Percentiles rank a stretch among this genome's conserved stretches.
Evolutionary conservation across 2,113 vertebrate species (phyloP).

Genomic region (Pollimyrus isidori): DNA sequence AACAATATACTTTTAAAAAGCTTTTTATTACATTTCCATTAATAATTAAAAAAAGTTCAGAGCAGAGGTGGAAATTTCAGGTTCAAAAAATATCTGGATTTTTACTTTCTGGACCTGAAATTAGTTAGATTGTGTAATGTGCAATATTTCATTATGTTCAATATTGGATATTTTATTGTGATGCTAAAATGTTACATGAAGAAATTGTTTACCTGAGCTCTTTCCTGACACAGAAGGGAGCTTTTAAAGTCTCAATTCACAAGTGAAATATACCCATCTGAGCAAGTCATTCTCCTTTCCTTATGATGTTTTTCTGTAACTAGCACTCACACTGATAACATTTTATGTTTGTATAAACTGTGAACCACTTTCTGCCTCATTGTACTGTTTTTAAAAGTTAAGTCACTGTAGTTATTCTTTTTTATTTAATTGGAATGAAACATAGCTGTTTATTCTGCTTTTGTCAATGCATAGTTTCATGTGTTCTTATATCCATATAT

Average conservation of each 20-base stretch:
- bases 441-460: slow-evolving; percentile 13
- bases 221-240: neutral
- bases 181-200: slow-evolving; percentile 8
- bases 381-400: slow-evolving; percentile 5
- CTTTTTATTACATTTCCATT: neutral
- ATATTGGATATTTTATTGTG: neutral
- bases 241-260: neutral
- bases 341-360: slow-evolving; percentile 13
- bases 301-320: neutral
- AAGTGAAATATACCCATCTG: neutral
- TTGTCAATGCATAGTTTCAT: neutral
- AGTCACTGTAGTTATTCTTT: slow-evolving; percentile 2
- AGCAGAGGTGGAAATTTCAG: neutral
- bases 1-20: neutral
- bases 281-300: neutral
- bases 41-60: neutral
- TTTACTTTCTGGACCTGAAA: neutral
- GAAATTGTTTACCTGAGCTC: neutral
- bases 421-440: slow-evolving; percentile 10
- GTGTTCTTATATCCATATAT: slow-evolving; percentile 12
- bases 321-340: neutral
- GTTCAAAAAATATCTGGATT: neutral
- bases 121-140: neutral
- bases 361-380: slow-evolving; percentile 8
- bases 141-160: neutral